phyloP scores from a whole-genome alignment of 2,113 vertebrate species.

The Perognathus longimembris region DNA sequence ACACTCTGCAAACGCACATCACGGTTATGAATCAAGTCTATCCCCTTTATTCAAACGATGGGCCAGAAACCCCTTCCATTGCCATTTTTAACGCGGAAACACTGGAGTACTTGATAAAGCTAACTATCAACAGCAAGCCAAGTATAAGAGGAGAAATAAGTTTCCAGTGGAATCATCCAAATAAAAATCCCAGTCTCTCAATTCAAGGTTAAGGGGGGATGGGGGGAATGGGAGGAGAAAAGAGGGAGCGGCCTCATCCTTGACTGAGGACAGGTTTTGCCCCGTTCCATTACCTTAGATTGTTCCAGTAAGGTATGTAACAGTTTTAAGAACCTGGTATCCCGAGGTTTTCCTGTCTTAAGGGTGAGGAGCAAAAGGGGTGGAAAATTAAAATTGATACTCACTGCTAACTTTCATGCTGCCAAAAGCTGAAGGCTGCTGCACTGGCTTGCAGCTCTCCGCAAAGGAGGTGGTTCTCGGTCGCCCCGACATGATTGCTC shows the following conservation, averaged over 20 bases:
- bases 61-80: slow-evolving; percentile 17
- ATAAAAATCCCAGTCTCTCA: slow-evolving; percentile 75
- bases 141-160: background rate
- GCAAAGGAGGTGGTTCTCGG: slow-evolving; percentile 99
- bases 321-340: background rate
- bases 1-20: background rate
- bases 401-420: slow-evolving; percentile 99
- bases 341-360: slow-evolving; percentile 21
- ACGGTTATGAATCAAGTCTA: slow-evolving; percentile 14
- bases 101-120: slow-evolving; percentile 42
- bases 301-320: background rate
- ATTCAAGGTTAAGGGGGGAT: slow-evolving; percentile 84
- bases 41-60: slow-evolving; percentile 45
- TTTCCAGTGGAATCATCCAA: slow-evolving; percentile 50
- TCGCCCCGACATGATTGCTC: slow-evolving; percentile 95
- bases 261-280: slow-evolving; percentile 51
- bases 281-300: slow-evolving; percentile 33
- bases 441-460: slow-evolving; percentile 99
- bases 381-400: slow-evolving; percentile 87
- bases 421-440: slow-evolving; percentile 98
- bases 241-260: slow-evolving; percentile 69
- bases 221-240: slow-evolving; percentile 49
- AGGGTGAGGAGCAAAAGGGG: slow-evolving; percentile 25
- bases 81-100: slow-evolving; percentile 43
- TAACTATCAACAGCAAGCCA: slow-evolving; percentile 28